Conservation (phyloP, 2,888 invertebrate species). For the Tetragonula carbonaria region DNA sequence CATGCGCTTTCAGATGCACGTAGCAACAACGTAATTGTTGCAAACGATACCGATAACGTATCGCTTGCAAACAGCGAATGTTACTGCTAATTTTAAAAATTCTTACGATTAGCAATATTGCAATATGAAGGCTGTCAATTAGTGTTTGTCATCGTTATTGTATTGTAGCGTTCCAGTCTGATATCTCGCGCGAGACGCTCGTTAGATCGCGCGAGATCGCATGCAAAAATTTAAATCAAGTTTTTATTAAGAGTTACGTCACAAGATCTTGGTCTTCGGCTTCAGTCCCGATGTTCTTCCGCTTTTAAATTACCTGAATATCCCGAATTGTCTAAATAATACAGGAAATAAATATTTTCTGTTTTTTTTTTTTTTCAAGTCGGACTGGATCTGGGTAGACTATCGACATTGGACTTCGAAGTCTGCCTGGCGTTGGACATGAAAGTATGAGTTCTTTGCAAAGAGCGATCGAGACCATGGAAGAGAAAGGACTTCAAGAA, state of each 20-base stretch:
- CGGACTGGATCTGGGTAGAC: constrained; percentile 70
- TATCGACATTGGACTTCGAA: constrained; percentile 72
- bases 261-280: constrained; percentile 90
- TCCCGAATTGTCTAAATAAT: not conserved
- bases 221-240: constrained; percentile 84
- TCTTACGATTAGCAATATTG: not conserved
- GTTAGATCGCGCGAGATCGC: not conserved
- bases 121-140: not conserved
- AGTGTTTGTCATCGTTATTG: too few species aligned
- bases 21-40: not conserved
- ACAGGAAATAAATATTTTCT: not conserved
- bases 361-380: constrained; percentile 16
- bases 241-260: constrained; percentile 90
- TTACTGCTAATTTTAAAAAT: not conserved
- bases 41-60: not conserved
- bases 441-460: constrained; percentile 96
- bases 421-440: constrained; percentile 86
- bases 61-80: not conserved
- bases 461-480: constrained; percentile 96
- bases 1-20: not conserved
- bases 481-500: constrained; percentile 96
- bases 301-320: not conserved
- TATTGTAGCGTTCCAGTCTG: not conserved
- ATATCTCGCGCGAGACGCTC: not conserved
- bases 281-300: constrained; percentile 85